Conservation (phyloP, 2,797 vertebrate genomes). For the Lepilemur ruficaudatus region DNA sequence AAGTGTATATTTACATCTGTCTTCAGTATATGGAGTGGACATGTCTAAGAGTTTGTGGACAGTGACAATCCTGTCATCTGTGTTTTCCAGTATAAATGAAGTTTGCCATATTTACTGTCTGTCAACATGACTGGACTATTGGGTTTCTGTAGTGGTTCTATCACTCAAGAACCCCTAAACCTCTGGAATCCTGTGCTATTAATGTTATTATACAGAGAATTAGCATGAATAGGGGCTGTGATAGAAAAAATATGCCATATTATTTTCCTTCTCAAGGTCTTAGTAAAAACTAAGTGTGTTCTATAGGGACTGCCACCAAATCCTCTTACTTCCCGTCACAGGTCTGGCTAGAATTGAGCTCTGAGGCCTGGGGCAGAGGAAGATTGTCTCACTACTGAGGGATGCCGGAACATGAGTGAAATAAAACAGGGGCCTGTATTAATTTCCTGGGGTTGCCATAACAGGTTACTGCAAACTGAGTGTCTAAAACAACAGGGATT, state of each 20-base stretch:
- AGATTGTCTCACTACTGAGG: neutral
- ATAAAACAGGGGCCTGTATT: neutral
- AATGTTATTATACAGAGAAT: neutral
- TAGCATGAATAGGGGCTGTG: neutral
- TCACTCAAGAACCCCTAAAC: neutral
- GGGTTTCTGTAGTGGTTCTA: neutral
- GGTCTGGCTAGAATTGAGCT: neutral
- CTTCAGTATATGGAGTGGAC: neutral
- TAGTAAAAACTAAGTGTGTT: neutral
- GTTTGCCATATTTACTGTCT: neutral
- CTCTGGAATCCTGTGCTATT: neutral
- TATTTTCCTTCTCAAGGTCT: neutral
- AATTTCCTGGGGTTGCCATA: neutral
- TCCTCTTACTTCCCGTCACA: neutral
- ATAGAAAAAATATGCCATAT: neutral
- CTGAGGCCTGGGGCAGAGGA: neutral
- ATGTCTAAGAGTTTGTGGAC: neutral
- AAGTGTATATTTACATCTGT: neutral
- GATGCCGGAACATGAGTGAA: neutral
- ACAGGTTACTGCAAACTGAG: neutral
- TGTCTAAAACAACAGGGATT: neutral
- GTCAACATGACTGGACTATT: neutral
- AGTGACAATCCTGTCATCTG: neutral
- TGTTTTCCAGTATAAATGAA: constrained; percentile 2
- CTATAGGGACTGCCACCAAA: neutral